These are phyloP conservation scores for Thalassophryne amazonica DNA, from an alignment of 2,797 vertebrate species.

Conservation along the genomic window DNA sequence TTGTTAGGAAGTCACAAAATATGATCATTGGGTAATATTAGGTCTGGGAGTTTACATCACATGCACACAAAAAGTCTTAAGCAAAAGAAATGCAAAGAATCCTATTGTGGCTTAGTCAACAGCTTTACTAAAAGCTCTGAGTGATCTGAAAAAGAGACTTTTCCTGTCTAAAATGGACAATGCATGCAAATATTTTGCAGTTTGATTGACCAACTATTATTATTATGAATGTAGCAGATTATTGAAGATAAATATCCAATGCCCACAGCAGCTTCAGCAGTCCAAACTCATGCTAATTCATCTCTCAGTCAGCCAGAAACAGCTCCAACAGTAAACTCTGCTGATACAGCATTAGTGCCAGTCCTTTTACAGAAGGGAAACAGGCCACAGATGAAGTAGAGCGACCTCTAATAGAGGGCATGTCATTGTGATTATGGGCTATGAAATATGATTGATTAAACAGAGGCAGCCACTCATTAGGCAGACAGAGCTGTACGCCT, in stretches of 20 bases:
- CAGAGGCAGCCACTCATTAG: constrained; percentile 59
- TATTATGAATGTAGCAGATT: no score
- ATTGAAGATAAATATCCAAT: neutral
- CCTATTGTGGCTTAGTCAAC: no score
- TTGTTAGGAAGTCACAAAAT: no score
- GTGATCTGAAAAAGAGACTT: neutral
- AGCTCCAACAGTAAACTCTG: constrained; percentile 19
- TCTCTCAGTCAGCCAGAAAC: constrained; percentile 1
- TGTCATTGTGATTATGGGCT: constrained; percentile 72
- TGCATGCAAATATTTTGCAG: constrained; percentile 15
- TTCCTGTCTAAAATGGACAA: constrained; percentile 1
- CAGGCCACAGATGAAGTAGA: constrained; percentile 33
- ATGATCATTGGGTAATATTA: no score
- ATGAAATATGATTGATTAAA: constrained; percentile 82
- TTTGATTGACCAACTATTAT: no score
- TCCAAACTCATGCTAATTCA: constrained; percentile 10
- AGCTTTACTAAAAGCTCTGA: constrained; percentile 2
- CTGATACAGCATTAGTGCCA: constrained; percentile 23
- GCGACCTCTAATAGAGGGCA: constrained; percentile 65
- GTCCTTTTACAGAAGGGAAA: constrained; percentile 16
- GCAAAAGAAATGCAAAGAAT: no score
- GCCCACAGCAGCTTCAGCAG: neutral
- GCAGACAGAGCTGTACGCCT: constrained; percentile 30
- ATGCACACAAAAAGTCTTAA: no score
- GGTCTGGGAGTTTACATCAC: no score